Base-by-base conservation (phyloP, 35 echinoderm and acorn worm genomes). In the Chiridota heheva region DNA sequence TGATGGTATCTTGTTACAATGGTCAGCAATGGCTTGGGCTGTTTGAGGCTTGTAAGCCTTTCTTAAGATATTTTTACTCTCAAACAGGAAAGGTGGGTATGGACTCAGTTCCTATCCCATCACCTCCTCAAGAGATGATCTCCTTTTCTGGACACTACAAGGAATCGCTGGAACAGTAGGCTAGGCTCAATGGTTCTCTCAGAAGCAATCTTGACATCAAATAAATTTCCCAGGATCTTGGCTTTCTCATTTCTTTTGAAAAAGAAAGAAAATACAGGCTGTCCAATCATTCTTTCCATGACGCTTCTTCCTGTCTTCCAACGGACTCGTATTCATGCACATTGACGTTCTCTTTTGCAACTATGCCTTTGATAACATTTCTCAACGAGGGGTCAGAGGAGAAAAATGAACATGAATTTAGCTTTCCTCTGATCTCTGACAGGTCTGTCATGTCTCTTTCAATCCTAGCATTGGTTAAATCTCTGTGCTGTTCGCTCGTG, bases 401-500 rank as follows among this genome's bases (percentile, higher is more conserved):
- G 36, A 76, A 63, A 4, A 71, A 71, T 46, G 68, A 22, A 40
- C 40, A 42, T 1, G 27, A 18, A 73, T 12, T 29, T 42, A 75
- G 55, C 36, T 86, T 75, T 42, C 24, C 25, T 2, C 48, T 74
- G n/a, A 86, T 75, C 7, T 75, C 42, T 41, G 26, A 20, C 33
- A 75, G 67, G 40, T 84, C 81, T 24, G 49, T 33, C 22, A 36
- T 37, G 42, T 80, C 78, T 42, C 58, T 35, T 17, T 29, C 42
- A 17, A 65, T 43, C 41, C 60, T 67, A 63, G 76, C 18, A 28
- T 86, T 40, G 15, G 83, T 42, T 31, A 22, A 63, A 0, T 86
- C 69, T 86, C 65, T 73, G 31, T 76, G 70, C 70, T 86, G 83
- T 18, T 89, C 77, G 60, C 77, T 89, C n/a, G 86, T 89, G 3